Evolutionary conservation across 2,113 vertebrate genomes (phyloP).

Genomic region (Eolophus roseicapilla): DNA sequence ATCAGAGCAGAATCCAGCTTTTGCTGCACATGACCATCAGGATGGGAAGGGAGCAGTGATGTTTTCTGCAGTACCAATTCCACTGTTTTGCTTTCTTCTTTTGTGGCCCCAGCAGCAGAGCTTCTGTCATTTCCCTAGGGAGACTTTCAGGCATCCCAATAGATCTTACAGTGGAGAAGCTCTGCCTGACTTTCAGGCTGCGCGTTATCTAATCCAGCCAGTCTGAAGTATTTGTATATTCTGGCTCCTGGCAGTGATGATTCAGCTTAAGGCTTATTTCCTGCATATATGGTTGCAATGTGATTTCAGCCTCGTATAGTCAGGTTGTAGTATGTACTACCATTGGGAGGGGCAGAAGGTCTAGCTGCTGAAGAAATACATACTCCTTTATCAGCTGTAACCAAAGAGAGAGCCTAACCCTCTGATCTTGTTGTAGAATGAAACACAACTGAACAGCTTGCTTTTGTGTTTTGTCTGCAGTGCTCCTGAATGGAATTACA

Average conservation of each 20-base stretch:
- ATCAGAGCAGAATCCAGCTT: not conserved
- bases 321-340: not conserved
- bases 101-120: not conserved
- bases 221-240: not conserved
- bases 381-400: not conserved
- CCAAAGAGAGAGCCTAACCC: not conserved
- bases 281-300: not conserved
- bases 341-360: not conserved
- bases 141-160: not conserved
- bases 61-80: not conserved
- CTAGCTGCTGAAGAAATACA: not conserved
- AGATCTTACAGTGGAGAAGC: not conserved
- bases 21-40: not conserved
- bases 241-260: not conserved
- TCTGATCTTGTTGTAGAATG: not conserved
- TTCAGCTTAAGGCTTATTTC: not conserved
- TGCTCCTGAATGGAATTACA: constrained; percentile 80
- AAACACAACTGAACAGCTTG: not conserved
- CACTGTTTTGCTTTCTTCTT: not conserved
- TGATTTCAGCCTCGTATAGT: not conserved
- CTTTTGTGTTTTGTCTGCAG: constrained; percentile 63
- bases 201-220: not conserved
- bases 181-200: not conserved
- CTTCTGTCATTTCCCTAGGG: not conserved
- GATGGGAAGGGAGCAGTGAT: not conserved